Percentiles rank a stretch among this genome's conserved stretches.
These are phyloP conservation scores for Porites lobata DNA, from an alignment of 92 coral and sea anemone genomes.

Conservation along the genomic window DNA sequence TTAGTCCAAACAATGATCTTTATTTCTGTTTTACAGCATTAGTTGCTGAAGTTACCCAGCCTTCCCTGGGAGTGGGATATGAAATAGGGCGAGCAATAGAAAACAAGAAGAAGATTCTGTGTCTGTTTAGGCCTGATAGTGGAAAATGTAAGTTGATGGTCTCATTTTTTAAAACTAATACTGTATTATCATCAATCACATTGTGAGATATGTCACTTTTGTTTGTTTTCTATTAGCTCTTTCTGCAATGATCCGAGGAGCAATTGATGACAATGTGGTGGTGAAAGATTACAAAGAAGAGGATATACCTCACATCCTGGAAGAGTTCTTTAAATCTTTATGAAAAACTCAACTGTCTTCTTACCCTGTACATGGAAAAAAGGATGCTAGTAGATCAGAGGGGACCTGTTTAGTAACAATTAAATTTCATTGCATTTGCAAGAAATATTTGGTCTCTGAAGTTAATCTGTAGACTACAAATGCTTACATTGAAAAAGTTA, in stretches of 20 bases:
- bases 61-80: slow-evolving; percentile 97
- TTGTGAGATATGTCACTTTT: too few species aligned
- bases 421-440: too few species aligned
- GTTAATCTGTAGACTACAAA: too few species aligned
- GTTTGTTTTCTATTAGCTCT: slow-evolving; percentile 54
- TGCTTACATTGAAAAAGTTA: too few species aligned
- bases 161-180: neutral
- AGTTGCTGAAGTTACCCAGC: slow-evolving; percentile 98
- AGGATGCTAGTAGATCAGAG: too few species aligned
- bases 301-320: slow-evolving; percentile 82
- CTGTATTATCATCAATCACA: neutral
- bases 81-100: slow-evolving; percentile 97
- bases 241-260: slow-evolving; percentile 98
- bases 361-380: too few species aligned
- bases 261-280: slow-evolving; percentile 63
- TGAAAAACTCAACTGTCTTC: too few species aligned
- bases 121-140: slow-evolving; percentile 92
- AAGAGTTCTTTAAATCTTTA: slow-evolving; percentile 73
- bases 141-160: slow-evolving; percentile 79
- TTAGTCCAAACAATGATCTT: neutral
- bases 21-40: slow-evolving; percentile 59
- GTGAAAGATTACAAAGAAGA: slow-evolving; percentile 90
- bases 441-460: too few species aligned
- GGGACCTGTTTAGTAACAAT: too few species aligned
- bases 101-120: slow-evolving; percentile 87